Percentiles rank a stretch among this genome's conserved stretches.
These are phyloP conservation scores for Leptodactylus fallax DNA, from an alignment of 2,797 vertebrate species.

Conservation along the genomic window DNA sequence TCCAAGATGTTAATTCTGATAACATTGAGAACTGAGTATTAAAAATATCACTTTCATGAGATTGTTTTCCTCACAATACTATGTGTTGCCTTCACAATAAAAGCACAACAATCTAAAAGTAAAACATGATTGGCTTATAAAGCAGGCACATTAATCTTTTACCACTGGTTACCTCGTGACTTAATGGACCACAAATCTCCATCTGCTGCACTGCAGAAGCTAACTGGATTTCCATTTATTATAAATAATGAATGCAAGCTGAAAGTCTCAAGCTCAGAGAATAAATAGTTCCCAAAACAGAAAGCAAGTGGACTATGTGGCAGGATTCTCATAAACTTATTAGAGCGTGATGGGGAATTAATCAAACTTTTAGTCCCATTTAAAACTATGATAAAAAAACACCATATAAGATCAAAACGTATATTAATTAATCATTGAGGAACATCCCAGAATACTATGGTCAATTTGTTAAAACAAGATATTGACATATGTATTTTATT, in stretches of 20 bases:
- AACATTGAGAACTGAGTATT: neutral
- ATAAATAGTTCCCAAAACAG: conserved; percentile 58
- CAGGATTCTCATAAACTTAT: conserved; percentile 58
- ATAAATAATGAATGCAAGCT: conserved; percentile 60
- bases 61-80: conserved; percentile 21
- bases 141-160: conserved; percentile 61
- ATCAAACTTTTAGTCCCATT: conserved; percentile 52
- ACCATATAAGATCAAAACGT: conserved; percentile 23
- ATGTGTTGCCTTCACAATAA: conserved; percentile 40
- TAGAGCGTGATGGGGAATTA: conserved; percentile 52
- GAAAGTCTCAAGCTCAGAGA: conserved; percentile 52
- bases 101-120: conserved; percentile 41
- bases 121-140: conserved; percentile 56
- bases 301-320: conserved; percentile 49
- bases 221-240: conserved; percentile 62
- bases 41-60: conserved; percentile 18
- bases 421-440: conserved; percentile 46
- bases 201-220: conserved; percentile 61
- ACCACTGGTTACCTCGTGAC: conserved; percentile 61
- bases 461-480: conserved; percentile 10
- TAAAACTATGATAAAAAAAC: conserved; percentile 22
- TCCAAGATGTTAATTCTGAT: neutral
- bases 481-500: neutral
- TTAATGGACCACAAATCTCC: conserved; percentile 62
- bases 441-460: conserved; percentile 1